Base-by-base conservation (phyloP, 2,797 vertebrate genomes). In the Labroides dimidiatus region DNA sequence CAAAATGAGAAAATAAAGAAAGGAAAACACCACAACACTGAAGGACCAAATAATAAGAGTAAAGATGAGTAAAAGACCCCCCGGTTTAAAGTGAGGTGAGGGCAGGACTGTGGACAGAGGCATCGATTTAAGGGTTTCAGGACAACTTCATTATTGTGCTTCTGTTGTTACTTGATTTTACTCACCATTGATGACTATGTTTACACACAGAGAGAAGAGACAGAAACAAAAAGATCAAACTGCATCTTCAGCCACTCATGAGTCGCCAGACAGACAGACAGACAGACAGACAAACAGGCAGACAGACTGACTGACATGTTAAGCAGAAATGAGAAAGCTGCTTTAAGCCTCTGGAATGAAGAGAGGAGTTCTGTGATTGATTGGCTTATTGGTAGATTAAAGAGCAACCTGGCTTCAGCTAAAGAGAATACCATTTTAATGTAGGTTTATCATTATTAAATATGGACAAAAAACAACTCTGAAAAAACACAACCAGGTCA, bases 201-300 rank as follows among this genome's bases (percentile, higher is more conserved):
- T 89, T 82, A 93, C 79, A 93, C 85, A 93, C 89, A 90, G 82
- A 93, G 83, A 94, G 88, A 92, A 92, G 87, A 94, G 87, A 93
- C 91, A 95, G 87, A 94, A 93, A 91, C 90, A 92, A 91, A 94
- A 82, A 91, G 90, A 89, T 92, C 90, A 93, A 93, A 91, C 89
- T 87, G 89, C 79, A 90, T 89, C 88, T 86, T 86, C 84, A 91
- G 78, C 84, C 84, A 84, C 50, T 90, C 78, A 84, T 69, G 85
- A 88, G 71, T 63, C 74, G 78, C 73, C 81, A 19, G 58, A 89
- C 70, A 85, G 67, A 85, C 80, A 33, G 30, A 33, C 30, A 33
- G 4, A 33, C 30, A 33, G 30, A 33, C 81, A 19, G 58, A 89
- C 70, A 85, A 67, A 84, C 80, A 88, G 64, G 84, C 69, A 87